A percentile compares a stretch with the other conserved stretches of the same genome.
These are phyloP conservation scores for Spilarctia lutea DNA, from an alignment of 2,888 invertebrate species.

Conservation along the genomic window DNA sequence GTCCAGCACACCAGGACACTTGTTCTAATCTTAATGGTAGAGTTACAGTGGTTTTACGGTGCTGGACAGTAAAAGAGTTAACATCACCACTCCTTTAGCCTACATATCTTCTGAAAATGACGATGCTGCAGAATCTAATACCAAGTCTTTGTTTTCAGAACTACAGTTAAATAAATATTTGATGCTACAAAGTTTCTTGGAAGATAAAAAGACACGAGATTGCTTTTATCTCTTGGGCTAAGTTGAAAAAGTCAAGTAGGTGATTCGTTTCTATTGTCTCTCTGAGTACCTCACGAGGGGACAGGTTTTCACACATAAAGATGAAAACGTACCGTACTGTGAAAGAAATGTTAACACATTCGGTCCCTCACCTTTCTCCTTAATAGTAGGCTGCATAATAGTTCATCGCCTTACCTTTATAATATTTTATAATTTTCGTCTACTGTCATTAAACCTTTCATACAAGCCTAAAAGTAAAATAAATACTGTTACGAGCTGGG, in stretches of 20 bases:
- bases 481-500: too few relatives aligned
- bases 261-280: slow-evolving; percentile 2
- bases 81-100: not conserved
- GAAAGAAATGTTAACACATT: not conserved
- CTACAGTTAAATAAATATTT: not conserved
- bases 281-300: not conserved
- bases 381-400: not conserved
- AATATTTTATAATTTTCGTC: too few relatives aligned
- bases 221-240: not conserved
- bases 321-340: not conserved
- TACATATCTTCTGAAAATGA: not conserved
- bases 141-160: not conserved
- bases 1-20: too few relatives aligned
- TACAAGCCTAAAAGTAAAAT: not conserved
- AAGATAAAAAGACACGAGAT: not conserved
- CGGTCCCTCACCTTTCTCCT: not conserved
- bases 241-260: not conserved
- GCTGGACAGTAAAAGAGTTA: too few relatives aligned
- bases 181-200: not conserved
- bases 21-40: too few relatives aligned
- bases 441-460: not conserved
- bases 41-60: too few relatives aligned
- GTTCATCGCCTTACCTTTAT: not conserved
- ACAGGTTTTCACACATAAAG: not conserved
- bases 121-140: not conserved